Conservation (phyloP, 2,888 invertebrate genomes). For the Oscheius sp. region DNA sequence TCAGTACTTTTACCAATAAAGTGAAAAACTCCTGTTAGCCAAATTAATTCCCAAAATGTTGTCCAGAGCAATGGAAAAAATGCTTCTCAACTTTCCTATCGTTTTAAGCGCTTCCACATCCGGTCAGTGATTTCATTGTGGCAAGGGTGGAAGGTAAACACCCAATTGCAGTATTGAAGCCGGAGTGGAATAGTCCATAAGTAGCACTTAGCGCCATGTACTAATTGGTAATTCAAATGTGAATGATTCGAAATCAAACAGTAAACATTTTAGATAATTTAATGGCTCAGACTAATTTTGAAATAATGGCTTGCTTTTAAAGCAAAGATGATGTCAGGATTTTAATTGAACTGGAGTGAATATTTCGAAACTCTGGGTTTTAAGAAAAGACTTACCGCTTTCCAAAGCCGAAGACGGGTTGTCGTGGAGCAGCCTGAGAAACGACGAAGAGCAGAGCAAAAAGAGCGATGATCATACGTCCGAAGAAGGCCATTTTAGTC, state of each 20-base stretch:
- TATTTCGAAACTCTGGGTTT: too few species aligned
- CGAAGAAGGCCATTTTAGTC: slow-evolving; percentile 40
- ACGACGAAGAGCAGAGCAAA: slow-evolving; percentile 38
- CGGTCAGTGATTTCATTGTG: too few species aligned
- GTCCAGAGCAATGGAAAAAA: too few species aligned
- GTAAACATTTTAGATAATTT: background rate
- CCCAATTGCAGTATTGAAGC: background rate
- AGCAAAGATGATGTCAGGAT: background rate
- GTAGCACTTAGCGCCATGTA: background rate
- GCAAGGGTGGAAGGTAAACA: too few species aligned
- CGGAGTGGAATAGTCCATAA: background rate
- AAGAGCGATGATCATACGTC: slow-evolving; percentile 40
- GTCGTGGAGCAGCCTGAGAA: slow-evolving; percentile 40
- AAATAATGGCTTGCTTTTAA: background rate
- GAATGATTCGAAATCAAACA: background rate
- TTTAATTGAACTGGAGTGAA: too few species aligned
- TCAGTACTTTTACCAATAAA: too few species aligned
- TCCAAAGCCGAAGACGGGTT: slow-evolving; percentile 49
- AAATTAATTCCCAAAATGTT: too few species aligned
- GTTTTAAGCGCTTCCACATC: too few species aligned
- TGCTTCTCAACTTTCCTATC: too few species aligned
- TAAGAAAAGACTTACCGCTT: slow-evolving; percentile 44
- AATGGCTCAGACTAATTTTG: background rate
- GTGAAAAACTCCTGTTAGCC: too few species aligned
- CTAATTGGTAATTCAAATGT: background rate